Evolutionary conservation across 2,888 invertebrate genomes (phyloP), one percentile per base, ranked within the genome.

Genomic region (Yponomeuta plumbellus): DNA sequence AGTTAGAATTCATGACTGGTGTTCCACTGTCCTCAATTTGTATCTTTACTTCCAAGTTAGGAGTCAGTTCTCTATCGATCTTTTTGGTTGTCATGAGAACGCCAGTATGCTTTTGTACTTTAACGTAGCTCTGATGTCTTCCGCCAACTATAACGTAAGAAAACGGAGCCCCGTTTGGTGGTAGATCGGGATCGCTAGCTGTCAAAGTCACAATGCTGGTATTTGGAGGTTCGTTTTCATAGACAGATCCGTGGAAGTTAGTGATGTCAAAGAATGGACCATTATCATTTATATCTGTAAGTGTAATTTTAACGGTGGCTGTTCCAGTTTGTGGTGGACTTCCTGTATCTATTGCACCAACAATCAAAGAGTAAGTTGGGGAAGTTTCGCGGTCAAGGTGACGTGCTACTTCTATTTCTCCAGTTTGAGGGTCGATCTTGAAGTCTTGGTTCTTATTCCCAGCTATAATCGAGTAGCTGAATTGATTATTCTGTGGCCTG

Each of bases 201-300:
- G 94, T 93, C n/a, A 98, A 88, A 0, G 95, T 96, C 92, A 96
- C 95, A 13, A 98, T 94, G 71, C 94, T 95, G 0, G 97, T 96
- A 68, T 95, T 96, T 0, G 96, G 93, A 0, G 96, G 96, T 81
- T 97, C 96, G 78, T 98, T 97, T 86, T 98, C 98, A 67, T 94
- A 93, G 0, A 98, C 94, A 70, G 94, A 94, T 0, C 97, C 98
- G 59, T 94, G 84, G 22, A 95, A 93, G 71, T 93, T 94, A 1
- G 92, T 88, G 0, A 94, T 91, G 71, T 95, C 95, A 76, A 98
- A 97, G 52, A 94, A 86, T 0, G 98, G 98, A 0, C 97, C 97
- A 79, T 98, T 98, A 78, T 98, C 98, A 79, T 98, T 98, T n/a
- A 97, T 93, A 81, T 98, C 98, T 11, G 93, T 92, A 0, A 98